phyloP scores from a whole-genome alignment of 2,797 vertebrate species.

The Uromys caudimaculatus region DNA sequence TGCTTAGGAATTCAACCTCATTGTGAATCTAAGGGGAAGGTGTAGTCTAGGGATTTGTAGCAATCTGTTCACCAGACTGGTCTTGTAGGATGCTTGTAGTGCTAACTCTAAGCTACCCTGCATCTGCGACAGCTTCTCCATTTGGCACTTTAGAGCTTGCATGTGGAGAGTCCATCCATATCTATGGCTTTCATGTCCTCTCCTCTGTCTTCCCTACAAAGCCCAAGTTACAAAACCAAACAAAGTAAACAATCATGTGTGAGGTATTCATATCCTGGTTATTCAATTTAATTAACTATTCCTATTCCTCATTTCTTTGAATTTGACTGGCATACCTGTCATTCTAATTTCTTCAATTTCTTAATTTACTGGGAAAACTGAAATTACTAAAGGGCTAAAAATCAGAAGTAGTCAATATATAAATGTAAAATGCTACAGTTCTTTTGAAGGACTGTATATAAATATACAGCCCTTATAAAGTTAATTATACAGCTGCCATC shows the following conservation, averaged over 20 bases:
- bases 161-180: not conserved
- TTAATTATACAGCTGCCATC: not conserved
- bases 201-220: not conserved
- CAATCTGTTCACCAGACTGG: not conserved
- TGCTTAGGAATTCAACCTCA: not conserved
- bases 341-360: not conserved
- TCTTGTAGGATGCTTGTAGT: not conserved
- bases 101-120: not conserved
- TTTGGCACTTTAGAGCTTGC: not conserved
- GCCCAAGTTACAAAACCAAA: not conserved
- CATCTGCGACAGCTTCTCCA: not conserved
- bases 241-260: not conserved
- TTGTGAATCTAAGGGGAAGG: not conserved
- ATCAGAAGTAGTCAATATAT: not conserved
- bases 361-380: not conserved
- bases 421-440: not conserved
- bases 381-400: not conserved
- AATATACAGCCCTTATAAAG: not conserved
- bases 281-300: not conserved
- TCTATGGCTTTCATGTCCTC: not conserved
- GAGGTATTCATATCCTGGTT: not conserved
- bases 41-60: not conserved
- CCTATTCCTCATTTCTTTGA: not conserved
- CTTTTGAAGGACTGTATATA: not conserved
- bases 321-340: not conserved